These are phyloP conservation scores for Meteorus sp. DNA, from an alignment of 1,140 invertebrate genomes.

Conservation along the genomic window DNA sequence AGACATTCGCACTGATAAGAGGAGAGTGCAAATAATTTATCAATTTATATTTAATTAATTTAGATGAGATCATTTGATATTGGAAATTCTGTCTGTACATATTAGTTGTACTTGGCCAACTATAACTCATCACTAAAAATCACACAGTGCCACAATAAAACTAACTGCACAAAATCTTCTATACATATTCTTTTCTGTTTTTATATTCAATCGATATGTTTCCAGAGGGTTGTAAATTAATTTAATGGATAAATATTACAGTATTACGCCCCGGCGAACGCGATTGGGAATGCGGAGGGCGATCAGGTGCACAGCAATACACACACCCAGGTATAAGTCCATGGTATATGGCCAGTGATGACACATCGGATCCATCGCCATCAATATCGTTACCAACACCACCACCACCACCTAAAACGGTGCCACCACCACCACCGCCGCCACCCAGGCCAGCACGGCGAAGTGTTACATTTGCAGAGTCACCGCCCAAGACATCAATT, in stretches of 20 bases:
- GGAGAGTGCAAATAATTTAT: too few relatives aligned
- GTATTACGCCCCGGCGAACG: slow-evolving; percentile 79
- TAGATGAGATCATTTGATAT: not conserved
- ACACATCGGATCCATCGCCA: slow-evolving; percentile 35
- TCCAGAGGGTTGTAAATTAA: not conserved
- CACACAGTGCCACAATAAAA: not conserved
- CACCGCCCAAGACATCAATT: slow-evolving; percentile 50
- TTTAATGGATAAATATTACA: slow-evolving; percentile 55
- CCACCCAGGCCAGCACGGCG: slow-evolving; percentile 44
- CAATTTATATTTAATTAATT: not conserved
- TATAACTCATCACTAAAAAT: not conserved
- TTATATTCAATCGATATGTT: too few relatives aligned
- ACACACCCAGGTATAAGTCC: slow-evolving; percentile 71
- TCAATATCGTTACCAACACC: slow-evolving; percentile 46
- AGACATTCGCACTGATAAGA: too few relatives aligned
- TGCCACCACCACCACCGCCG: slow-evolving; percentile 49
- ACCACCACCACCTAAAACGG: slow-evolving; percentile 45
- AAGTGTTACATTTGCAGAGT: slow-evolving; percentile 55
- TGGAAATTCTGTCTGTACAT: not conserved
- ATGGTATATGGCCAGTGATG: slow-evolving; percentile 33
- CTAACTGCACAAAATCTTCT: slow-evolving; percentile 1
- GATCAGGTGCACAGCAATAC: slow-evolving; percentile 76
- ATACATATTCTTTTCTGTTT: not conserved
- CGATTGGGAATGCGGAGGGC: slow-evolving; percentile 68
- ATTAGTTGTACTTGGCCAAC: not conserved